Conservation (phyloP, 2,888 invertebrate species). For the Erebia palarica region DNA sequence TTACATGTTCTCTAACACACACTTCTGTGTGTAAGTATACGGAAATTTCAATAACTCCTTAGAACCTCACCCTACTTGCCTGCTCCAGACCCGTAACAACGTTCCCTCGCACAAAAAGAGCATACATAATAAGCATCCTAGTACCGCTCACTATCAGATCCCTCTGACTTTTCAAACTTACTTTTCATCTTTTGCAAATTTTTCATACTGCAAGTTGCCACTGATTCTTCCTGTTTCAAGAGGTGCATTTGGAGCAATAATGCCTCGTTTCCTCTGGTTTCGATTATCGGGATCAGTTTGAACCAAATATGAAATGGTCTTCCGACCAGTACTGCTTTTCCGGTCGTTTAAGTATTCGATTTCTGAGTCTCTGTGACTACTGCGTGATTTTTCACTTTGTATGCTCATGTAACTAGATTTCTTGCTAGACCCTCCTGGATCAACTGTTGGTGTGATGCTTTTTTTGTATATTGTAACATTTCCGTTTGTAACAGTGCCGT, state of each 20-base stretch:
- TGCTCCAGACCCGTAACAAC: too few species aligned
- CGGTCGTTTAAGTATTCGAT: slow-evolving; percentile 50
- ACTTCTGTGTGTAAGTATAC: too few species aligned
- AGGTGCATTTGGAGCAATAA: slow-evolving; percentile 78
- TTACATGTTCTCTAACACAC: too few species aligned
- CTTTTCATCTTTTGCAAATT: slow-evolving; percentile 81
- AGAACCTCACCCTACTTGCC: too few species aligned
- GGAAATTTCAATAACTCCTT: too few species aligned
- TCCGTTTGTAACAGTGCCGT: slow-evolving; percentile 49
- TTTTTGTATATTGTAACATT: slow-evolving; percentile 44
- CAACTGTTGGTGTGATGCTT: slow-evolving; percentile 47
- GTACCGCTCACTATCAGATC: too few species aligned
- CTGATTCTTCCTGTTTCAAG: slow-evolving; percentile 65
- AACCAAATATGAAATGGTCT: slow-evolving; percentile 68
- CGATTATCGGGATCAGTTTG: slow-evolving; percentile 55
- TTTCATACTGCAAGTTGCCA: slow-evolving; percentile 74
- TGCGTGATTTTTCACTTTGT: slow-evolving; percentile 55
- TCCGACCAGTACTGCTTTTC: slow-evolving; percentile 62
- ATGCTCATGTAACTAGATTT: slow-evolving; percentile 62
- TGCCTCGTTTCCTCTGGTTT: slow-evolving; percentile 70
- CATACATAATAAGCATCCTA: too few species aligned
- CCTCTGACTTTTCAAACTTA: slow-evolving; percentile 53
- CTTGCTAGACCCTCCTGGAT: slow-evolving; percentile 51
- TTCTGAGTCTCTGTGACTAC: slow-evolving; percentile 57
- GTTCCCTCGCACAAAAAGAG: too few species aligned